Percentiles rank a stretch among this genome's conserved stretches.
Evolutionary conservation across 2,888 invertebrate species (phyloP).

Genomic region (Tipula helvola): DNA sequence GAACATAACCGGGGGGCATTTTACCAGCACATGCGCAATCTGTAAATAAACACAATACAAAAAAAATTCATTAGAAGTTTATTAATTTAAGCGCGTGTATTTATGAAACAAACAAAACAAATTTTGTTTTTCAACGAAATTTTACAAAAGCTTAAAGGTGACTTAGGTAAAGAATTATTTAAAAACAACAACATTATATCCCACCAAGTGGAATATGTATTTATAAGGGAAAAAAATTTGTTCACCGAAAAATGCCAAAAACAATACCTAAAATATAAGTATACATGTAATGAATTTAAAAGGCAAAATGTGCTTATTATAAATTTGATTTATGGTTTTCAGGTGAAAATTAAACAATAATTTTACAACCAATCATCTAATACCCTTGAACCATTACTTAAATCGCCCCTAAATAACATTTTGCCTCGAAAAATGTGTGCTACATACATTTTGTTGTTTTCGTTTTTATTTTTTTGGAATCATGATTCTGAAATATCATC

Average conservation of each 20-base stretch:
- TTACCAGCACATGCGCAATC: slow-evolving; percentile 59
- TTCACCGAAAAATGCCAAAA: not conserved
- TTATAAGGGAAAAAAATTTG: not conserved
- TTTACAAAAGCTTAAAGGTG: too few species aligned
- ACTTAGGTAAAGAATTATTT: not conserved
- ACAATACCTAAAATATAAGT: not conserved
- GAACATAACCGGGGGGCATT: slow-evolving; percentile 46
- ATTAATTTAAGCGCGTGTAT: not conserved
- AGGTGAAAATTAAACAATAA: not conserved
- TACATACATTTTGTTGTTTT: not conserved
- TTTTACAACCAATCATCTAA: not conserved
- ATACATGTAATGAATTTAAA: not conserved
- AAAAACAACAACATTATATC: not conserved
- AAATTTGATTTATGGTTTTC: not conserved
- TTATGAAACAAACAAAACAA: not conserved
- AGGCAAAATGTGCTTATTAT: not conserved
- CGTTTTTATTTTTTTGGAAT: not conserved
- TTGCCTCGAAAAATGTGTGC: not conserved
- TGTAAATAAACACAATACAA: slow-evolving; percentile 22
- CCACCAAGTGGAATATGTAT: not conserved
- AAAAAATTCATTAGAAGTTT: not conserved
- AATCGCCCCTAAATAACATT: not conserved
- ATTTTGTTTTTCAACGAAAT: too few species aligned
- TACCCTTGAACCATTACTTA: not conserved
- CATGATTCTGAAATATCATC: not conserved